Evolutionary conservation across 2,797 vertebrate species (phyloP), one percentile per base, ranked within the genome.

Genomic region (Sternarchorhynchus goeldii): DNA sequence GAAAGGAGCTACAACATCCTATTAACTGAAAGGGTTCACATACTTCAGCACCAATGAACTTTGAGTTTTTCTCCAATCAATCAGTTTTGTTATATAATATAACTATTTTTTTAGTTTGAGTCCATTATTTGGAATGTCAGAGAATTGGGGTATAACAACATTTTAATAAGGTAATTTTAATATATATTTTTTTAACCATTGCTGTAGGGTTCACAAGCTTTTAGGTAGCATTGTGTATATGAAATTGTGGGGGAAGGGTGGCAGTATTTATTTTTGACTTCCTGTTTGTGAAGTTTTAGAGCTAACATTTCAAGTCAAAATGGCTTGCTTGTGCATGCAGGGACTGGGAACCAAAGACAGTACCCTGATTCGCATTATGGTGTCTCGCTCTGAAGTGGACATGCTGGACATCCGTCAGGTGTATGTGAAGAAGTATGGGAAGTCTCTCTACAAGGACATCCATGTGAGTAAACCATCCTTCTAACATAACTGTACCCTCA

Each of bases 361-460:
- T 83, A 97, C 96, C 20, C 90, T 99, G 76, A 95, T 98, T 82
- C 95, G 98, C 53, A 95, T 99, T 90, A 95, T 99, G 97, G 96
- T 98, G 4, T 93, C 95, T 0, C 97, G 97, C 79, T 99, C 97
- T 0, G 97, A 99, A 87, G 86, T 96, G 0, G 97, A 99, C 91
- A 89, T 99, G 88, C 88, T 97, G 90, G 97, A 99, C 75, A 96
- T 99, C 80, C 94, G 96, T 39, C 87, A 93, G 5, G 96, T 95
- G 70, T 99, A 98, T 83, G 88, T 96, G 79, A 91, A 88, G 84
- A 92, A 94, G 89, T 98, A 97, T 0, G 93, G 95, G 85, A 97
- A 93, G 88, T 98, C 97, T 0, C 94, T 99, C 83, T 98, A 98
- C 89, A 84, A 95, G 0, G 89, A 95, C 59, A 99, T 99, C 88